A percentile compares a stretch with the other conserved stretches of the same genome.
Evolutionary conservation across 35 echinoderm and acorn worm species (phyloP).

Genomic region (Amphiura filiformis): DNA sequence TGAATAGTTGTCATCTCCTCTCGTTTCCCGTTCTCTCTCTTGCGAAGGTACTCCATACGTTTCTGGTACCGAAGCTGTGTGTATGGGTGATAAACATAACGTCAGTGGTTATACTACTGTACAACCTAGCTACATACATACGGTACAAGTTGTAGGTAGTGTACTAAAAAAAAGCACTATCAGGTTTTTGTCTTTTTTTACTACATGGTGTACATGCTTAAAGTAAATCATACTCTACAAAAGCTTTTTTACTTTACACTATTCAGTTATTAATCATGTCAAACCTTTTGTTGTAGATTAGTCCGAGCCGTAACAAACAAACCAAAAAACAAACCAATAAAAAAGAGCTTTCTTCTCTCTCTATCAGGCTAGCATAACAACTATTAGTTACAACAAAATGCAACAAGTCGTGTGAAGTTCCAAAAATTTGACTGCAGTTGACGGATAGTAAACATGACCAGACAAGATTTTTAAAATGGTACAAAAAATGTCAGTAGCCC

Average conservation of each 20-base stretch:
- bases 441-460: neutral
- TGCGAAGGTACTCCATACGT: slow-evolving; percentile 40
- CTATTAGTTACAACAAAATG: neutral
- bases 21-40: neutral
- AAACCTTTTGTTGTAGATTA: too few relatives aligned
- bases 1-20: neutral
- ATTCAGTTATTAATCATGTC: too few relatives aligned
- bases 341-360: too few relatives aligned
- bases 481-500: neutral
- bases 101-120: neutral
- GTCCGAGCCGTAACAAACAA: too few relatives aligned
- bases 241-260: too few relatives aligned
- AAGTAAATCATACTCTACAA: too few relatives aligned
- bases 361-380: neutral
- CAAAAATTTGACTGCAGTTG: slow-evolving; percentile 6
- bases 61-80: slow-evolving; percentile 39
- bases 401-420: neutral
- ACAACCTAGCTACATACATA: neutral
- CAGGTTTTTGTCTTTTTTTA: too few relatives aligned
- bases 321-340: too few relatives aligned
- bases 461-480: neutral
- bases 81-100: neutral
- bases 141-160: too few relatives aligned
- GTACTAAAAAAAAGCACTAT: too few relatives aligned
- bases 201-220: too few relatives aligned